These are phyloP conservation scores for Saimiri boliviensis DNA, from an alignment of 2,113 vertebrate genomes.

Conservation along the genomic window DNA sequence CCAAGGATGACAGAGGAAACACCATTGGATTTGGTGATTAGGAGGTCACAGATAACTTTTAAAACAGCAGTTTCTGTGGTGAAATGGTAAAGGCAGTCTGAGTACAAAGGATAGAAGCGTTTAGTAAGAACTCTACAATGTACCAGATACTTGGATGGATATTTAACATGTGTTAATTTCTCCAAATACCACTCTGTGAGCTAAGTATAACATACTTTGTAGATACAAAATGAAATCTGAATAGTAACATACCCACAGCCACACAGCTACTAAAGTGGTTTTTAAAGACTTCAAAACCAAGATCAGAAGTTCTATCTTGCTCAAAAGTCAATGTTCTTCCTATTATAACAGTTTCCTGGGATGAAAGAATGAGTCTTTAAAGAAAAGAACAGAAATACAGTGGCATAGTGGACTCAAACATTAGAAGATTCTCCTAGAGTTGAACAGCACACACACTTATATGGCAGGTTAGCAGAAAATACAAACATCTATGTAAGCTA, in stretches of 20 bases:
- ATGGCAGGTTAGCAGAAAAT: background rate
- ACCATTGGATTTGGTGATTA: background rate
- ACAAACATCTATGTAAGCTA: background rate
- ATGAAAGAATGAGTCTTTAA: background rate
- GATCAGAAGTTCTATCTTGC: background rate
- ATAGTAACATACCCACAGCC: background rate
- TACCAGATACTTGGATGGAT: background rate
- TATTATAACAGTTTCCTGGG: background rate
- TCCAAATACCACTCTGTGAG: background rate
- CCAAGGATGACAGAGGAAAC: background rate
- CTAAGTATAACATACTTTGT: background rate
- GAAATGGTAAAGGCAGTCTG: background rate
- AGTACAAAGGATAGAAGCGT: background rate
- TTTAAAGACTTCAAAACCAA: slow-evolving; percentile 45
- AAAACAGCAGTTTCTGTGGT: background rate
- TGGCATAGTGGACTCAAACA: background rate
- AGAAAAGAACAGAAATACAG: background rate
- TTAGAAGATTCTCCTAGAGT: background rate
- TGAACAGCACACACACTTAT: background rate
- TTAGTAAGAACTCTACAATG: slow-evolving; percentile 24
- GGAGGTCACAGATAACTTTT: background rate
- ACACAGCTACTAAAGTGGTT: background rate
- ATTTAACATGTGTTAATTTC: slow-evolving; percentile 4
- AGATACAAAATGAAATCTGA: background rate
- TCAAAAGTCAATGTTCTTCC: slow-evolving; percentile 36